These are phyloP conservation scores for Tinamus major DNA, from an alignment of 2,797 vertebrate species.

Conservation along the genomic window DNA sequence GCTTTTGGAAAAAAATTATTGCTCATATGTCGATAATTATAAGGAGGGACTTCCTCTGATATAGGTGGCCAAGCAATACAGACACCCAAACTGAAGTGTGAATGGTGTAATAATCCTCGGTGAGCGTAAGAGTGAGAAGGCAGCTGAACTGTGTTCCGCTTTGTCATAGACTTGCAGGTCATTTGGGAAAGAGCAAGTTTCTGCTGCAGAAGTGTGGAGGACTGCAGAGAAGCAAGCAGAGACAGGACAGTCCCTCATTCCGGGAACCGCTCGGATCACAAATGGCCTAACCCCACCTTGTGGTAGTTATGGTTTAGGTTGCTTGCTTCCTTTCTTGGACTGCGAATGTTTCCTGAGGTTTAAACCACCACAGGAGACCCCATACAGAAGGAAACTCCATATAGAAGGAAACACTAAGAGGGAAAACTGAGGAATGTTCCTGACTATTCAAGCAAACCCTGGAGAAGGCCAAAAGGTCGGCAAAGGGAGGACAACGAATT, in stretches of 20 bases:
- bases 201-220: rapidly evolving
- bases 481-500: neutral
- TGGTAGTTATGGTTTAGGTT: rapidly evolving
- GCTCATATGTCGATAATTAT: rapidly evolving
- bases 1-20: rapidly evolving
- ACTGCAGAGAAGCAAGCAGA: neutral
- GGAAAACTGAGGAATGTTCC: neutral
- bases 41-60: neutral
- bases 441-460: rapidly evolving
- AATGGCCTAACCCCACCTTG: neutral
- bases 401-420: neutral
- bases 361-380: too few species aligned
- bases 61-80: rapidly evolving
- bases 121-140: neutral
- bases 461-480: rapidly evolving
- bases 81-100: neutral
- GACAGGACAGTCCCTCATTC: rapidly evolving
- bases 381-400: rapidly evolving
- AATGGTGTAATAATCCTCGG: rapidly evolving
- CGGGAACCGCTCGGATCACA: rapidly evolving
- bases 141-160: neutral
- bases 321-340: neutral
- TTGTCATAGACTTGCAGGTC: neutral
- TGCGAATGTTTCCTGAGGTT: rapidly evolving
- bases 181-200: neutral